Conservation (phyloP, 2,113 vertebrate genomes). For the Carettochelys insculpta region DNA sequence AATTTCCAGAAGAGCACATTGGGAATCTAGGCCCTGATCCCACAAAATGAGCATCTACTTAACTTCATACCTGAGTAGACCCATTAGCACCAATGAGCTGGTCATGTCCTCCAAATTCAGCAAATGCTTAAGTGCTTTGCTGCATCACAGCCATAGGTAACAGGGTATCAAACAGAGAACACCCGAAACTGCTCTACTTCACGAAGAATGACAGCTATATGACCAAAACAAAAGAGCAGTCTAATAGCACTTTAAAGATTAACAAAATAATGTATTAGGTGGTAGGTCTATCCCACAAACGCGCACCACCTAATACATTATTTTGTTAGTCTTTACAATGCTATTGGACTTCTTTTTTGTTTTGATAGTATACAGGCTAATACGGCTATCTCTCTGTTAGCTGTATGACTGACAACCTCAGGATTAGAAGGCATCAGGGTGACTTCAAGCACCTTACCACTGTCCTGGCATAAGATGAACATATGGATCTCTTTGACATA, state of each 20-base stretch:
- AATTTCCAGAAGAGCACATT: not conserved
- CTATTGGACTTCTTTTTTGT: no score
- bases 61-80: not conserved
- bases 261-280: no score
- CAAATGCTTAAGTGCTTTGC: not conserved
- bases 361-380: no score
- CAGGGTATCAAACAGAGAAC: not conserved
- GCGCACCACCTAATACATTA: no score
- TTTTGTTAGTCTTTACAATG: no score
- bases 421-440: not conserved
- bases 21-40: not conserved
- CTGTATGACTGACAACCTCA: not conserved
- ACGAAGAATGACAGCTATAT: not conserved
- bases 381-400: no score
- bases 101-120: not conserved
- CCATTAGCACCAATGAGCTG: not conserved
- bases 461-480: accelerated
- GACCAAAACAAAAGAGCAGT: no score
- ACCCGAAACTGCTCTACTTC: not conserved
- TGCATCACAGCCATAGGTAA: not conserved
- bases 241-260: no score
- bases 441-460: not conserved
- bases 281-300: no score
- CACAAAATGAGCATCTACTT: not conserved
- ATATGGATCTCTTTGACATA: not conserved